phyloP scores from a whole-genome alignment of 1,140 invertebrate genomes.

The Amphibalanus amphitrite region DNA sequence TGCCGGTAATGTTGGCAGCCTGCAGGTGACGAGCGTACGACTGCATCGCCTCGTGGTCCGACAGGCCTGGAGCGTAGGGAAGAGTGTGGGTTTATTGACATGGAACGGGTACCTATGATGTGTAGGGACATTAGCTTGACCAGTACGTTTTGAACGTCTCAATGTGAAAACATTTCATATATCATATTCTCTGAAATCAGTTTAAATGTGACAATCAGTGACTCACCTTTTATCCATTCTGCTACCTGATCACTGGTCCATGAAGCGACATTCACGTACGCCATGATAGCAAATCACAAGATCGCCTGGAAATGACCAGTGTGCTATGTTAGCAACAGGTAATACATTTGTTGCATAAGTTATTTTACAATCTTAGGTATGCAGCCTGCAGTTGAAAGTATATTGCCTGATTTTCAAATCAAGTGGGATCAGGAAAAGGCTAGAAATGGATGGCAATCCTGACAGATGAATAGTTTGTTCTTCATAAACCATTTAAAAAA shows the following conservation, averaged over 20 bases:
- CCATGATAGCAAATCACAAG: conserved; percentile 13
- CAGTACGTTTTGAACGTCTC: not conserved
- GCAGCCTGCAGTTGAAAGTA: no score
- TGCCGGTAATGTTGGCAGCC: conserved; percentile 60
- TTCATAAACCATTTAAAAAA: no score
- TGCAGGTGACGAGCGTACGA: conserved; percentile 64
- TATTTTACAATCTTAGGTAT: no score
- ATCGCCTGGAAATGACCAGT: no score
- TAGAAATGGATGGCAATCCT: no score
- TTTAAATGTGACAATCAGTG: not conserved
- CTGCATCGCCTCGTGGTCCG: conserved; percentile 49
- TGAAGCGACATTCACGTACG: conserved; percentile 69
- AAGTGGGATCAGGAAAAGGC: no score
- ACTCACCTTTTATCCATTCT: conserved; percentile 73
- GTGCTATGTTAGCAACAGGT: no score
- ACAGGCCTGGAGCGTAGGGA: conserved; percentile 37
- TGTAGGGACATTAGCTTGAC: not conserved
- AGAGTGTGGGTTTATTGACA: not conserved
- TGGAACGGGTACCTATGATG: not conserved
- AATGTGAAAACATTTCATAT: not conserved
- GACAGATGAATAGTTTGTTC: no score
- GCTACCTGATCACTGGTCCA: conserved; percentile 86
- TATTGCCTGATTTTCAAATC: no score
- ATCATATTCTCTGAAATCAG: not conserved
- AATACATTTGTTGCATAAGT: no score